Evolutionary conservation across 1,140 invertebrate species (phyloP), one percentile per base, ranked within the genome.

Genomic region (Zaprionus vittiger): DNA sequence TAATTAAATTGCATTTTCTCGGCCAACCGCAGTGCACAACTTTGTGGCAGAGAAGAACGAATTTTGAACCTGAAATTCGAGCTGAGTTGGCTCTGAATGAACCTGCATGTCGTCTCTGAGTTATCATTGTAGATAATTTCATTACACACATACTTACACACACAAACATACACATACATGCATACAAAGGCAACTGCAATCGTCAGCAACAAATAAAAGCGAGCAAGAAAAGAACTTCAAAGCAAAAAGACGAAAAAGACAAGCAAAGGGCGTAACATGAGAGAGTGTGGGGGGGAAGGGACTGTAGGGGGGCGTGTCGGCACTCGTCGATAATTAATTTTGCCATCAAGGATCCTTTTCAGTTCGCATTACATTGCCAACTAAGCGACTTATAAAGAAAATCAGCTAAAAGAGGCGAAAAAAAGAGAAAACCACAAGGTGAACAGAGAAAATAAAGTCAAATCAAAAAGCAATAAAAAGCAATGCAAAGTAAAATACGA

Each of bases 391-490:
- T 87, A 87, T 76, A 61, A 61, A 74, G 67, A 83, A 89, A 81
- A 84, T 78, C 80, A 89, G 56, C 41, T 49, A 52, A 63, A 79
- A 63, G 64, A 71, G 26, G 38, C 44, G 67, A 60, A 54, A 60
- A 65, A 66, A 76, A 63, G 14, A 66, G 17, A 37, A 63, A 34
- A 41, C 28, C 47, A 38, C 57, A 66, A 49, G n/a, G 31, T 2
- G 24, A 34, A 22, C 7, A 2, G n/a, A 38, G 22, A 31, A 20
- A 47, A 37, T 7, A 47, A 69, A 71, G 47, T 70, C 82, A 80
- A 91, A 91, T 91, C 86, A 91, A 80, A 91, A 83, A 83, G 77
- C 86, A 90, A 90, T 90, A 91, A 91, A 90, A 90, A 70, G 70
- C 70, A 81, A 81, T 89, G 75, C 64, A 76, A 47, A 83, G 71